Conservation (phyloP, 2,113 vertebrate genomes). For the Clupea harengus region DNA sequence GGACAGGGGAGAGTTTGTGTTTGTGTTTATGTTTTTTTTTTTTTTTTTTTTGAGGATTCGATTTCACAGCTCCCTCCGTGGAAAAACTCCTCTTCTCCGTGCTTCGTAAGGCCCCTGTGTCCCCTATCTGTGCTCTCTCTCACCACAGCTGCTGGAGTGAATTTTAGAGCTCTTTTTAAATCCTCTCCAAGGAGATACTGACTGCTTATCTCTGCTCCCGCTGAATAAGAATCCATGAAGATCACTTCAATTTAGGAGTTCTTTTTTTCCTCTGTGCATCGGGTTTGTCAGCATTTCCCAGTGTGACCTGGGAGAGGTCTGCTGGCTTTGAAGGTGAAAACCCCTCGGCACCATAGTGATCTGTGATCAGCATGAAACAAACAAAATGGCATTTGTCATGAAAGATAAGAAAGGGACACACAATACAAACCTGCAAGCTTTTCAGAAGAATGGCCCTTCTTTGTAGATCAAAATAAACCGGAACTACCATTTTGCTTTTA, state of each 20-base stretch:
- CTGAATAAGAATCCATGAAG: not conserved
- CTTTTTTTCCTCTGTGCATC: not conserved
- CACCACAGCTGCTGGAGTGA: not conserved
- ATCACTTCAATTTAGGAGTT: not conserved
- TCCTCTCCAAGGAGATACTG: not conserved
- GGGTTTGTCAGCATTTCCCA: not conserved
- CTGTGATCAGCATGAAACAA: not conserved
- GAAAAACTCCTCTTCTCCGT: not conserved
- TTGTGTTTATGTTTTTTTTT: not conserved
- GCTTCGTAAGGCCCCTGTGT: too few relatives aligned
- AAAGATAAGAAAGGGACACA: constrained; percentile 2
- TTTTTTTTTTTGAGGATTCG: not conserved
- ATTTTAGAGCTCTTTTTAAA: not conserved
- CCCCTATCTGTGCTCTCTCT: not conserved
- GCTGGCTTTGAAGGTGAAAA: not conserved
- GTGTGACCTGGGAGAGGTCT: not conserved
- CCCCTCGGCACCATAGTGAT: not conserved
- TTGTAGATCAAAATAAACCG: not conserved
- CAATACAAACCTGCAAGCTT: not conserved
- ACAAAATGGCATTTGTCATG: constrained; percentile 14
- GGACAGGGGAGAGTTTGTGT: not conserved
- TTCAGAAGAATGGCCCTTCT: not conserved
- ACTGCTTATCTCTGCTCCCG: not conserved
- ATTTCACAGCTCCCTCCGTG: not conserved
- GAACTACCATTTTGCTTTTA: constrained; percentile 12